Conservation (phyloP, 2,797 vertebrate genomes). For the Alfaro cultratus region DNA sequence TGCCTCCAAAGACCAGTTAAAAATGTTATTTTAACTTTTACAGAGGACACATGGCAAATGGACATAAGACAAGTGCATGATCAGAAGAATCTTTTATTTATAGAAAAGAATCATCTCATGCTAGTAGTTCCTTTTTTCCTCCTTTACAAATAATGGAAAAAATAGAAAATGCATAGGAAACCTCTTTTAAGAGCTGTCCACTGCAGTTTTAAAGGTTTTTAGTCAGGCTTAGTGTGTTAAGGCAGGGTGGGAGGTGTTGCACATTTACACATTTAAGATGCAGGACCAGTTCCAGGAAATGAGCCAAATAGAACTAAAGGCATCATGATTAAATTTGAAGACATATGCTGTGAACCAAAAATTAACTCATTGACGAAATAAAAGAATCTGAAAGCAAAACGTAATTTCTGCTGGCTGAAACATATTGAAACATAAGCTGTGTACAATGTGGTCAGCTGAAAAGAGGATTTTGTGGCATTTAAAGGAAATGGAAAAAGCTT, state of each 20-base stretch:
- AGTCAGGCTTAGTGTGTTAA: neutral
- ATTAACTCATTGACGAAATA: neutral
- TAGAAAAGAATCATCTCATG: constrained; percentile 44
- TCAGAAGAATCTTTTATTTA: constrained; percentile 17
- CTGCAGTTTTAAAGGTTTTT: neutral
- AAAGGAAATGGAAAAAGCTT: constrained; percentile 1
- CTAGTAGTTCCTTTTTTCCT: constrained; percentile 55
- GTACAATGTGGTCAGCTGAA: neutral
- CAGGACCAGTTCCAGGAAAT: constrained; percentile 6
- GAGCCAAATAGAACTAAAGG: neutral
- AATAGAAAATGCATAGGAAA: constrained; percentile 12
- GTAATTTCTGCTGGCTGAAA: neutral
- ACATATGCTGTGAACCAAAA: neutral
- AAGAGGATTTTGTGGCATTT: neutral
- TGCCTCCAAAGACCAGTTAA: neutral
- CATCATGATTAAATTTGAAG: neutral
- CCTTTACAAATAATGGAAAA: neutral
- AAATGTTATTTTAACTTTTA: neutral
- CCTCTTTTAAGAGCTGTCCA: constrained; percentile 8
- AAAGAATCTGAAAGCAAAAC: neutral
- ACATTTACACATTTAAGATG: constrained; percentile 1
- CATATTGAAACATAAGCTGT: neutral
- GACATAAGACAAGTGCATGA: neutral
- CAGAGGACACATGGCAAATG: neutral
- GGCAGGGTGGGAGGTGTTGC: neutral